These are phyloP conservation scores for Mormyrops boulengeri DNA, from an alignment of 2,797 vertebrate species.

Conservation along the genomic window DNA sequence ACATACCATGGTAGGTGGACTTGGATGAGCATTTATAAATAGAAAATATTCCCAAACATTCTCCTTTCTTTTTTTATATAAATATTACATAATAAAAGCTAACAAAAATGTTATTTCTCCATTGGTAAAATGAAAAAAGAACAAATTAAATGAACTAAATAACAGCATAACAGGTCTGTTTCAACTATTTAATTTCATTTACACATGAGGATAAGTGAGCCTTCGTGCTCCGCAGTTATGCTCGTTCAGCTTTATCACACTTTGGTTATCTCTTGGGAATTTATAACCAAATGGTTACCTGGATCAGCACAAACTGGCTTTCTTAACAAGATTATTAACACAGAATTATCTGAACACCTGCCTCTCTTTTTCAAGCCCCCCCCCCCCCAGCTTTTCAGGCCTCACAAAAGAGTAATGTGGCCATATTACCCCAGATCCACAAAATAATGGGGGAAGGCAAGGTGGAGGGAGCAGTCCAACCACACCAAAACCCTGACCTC, in stretches of 20 bases:
- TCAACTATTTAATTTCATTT: background rate
- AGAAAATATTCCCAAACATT: background rate
- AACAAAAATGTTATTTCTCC: background rate
- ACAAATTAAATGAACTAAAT: background rate
- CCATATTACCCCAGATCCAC: slow-evolving; percentile 17
- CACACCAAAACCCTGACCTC: slow-evolving; percentile 16
- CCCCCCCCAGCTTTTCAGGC: background rate
- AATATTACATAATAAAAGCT: background rate
- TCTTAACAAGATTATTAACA: slow-evolving; percentile 22
- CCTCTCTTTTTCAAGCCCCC: background rate
- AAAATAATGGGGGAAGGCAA: background rate
- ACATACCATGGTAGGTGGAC: background rate
- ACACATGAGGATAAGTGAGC: background rate
- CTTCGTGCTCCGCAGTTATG: background rate
- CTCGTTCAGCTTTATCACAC: background rate
- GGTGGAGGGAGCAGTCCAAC: background rate
- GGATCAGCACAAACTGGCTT: slow-evolving; percentile 29
- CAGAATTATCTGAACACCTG: slow-evolving; percentile 43
- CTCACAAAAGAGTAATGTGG: slow-evolving; percentile 16
- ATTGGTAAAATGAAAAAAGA: background rate
- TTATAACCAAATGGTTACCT: slow-evolving; percentile 1
- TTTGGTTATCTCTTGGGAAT: background rate
- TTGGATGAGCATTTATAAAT: background rate
- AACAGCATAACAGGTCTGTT: background rate
- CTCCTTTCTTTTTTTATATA: background rate